Percentiles rank a stretch among this genome's conserved stretches.
Conservation (phyloP, 2,888 invertebrate species). For the Stenodema calcarata region DNA sequence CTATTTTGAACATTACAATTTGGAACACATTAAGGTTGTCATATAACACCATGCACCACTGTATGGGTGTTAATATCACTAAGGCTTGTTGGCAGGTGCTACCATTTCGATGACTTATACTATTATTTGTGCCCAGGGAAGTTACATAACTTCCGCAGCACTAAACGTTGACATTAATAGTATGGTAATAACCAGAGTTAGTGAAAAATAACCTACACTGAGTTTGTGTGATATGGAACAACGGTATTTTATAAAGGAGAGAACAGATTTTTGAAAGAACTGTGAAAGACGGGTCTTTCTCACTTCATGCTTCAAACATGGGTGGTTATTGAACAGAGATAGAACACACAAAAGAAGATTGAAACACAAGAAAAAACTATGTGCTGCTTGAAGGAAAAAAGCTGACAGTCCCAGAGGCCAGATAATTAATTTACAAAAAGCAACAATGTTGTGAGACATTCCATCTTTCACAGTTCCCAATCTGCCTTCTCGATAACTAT, state of each 20-base stretch:
- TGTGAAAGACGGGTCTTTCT: constrained; percentile 81
- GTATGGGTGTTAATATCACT: too few relatives aligned
- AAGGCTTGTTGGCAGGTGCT: too few relatives aligned
- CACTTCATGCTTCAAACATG: constrained; percentile 67
- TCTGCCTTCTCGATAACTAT: constrained; percentile 65
- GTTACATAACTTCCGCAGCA: too few relatives aligned
- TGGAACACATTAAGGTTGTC: too few relatives aligned
- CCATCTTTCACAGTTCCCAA: constrained; percentile 89
- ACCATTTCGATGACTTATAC: too few relatives aligned
- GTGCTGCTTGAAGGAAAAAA: constrained; percentile 37
- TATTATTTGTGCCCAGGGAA: too few relatives aligned
- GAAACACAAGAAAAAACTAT: constrained; percentile 18
- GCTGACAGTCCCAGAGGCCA: constrained; percentile 49
- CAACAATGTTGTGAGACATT: constrained; percentile 64
- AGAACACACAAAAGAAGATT: constrained; percentile 50
- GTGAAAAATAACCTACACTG: neutral
- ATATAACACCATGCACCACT: too few relatives aligned
- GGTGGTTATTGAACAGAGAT: constrained; percentile 35
- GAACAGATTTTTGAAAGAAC: constrained; percentile 65
- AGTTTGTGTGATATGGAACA: constrained; percentile 7
- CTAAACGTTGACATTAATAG: too few relatives aligned
- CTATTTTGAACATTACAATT: too few relatives aligned
- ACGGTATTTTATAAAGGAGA: constrained; percentile 24
- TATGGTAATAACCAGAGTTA: too few relatives aligned
- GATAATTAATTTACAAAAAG: constrained; percentile 47